phyloP scores from a whole-genome alignment of 2,888 invertebrate genomes.

The Ophraella communa region DNA sequence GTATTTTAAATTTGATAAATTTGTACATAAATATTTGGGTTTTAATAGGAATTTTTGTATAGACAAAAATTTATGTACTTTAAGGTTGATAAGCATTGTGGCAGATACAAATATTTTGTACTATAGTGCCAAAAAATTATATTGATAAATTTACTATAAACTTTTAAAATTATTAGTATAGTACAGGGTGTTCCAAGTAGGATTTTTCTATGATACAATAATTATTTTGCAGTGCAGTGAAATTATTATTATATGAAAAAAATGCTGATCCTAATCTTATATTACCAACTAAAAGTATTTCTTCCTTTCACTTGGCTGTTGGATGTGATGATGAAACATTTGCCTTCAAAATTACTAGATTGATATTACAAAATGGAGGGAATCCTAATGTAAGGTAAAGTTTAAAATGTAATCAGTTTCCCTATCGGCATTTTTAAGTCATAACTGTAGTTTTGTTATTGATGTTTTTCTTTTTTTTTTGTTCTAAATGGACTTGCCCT shows the following conservation, averaged over 20 bases:
- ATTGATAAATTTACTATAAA: too few species aligned
- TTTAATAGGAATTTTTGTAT: too few species aligned
- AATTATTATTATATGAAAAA: slow-evolving; percentile 62
- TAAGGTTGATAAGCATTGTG: too few species aligned
- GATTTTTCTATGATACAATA: neutral
- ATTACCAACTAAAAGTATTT: slow-evolving; percentile 73
- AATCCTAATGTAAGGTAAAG: slow-evolving; percentile 75
- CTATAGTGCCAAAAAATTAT: too few species aligned
- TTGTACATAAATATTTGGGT: neutral
- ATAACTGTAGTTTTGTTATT: too few species aligned
- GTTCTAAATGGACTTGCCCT: too few species aligned
- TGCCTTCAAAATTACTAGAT: slow-evolving; percentile 64
- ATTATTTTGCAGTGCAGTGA: slow-evolving; percentile 54
- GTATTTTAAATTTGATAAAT: neutral
- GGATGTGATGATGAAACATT: slow-evolving; percentile 70
- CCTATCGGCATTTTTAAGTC: too few species aligned
- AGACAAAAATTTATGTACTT: neutral
- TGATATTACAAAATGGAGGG: slow-evolving; percentile 73
- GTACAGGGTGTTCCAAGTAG: too few species aligned
- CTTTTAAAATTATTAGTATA: too few species aligned
- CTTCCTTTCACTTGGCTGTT: slow-evolving; percentile 78
- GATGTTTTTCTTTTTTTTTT: too few species aligned
- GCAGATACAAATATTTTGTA: too few species aligned
- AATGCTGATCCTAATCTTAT: slow-evolving; percentile 72
- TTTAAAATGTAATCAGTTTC: neutral